These are phyloP conservation scores for Amphiprion percula DNA, from an alignment of 2,113 vertebrate genomes.

Conservation along the genomic window DNA sequence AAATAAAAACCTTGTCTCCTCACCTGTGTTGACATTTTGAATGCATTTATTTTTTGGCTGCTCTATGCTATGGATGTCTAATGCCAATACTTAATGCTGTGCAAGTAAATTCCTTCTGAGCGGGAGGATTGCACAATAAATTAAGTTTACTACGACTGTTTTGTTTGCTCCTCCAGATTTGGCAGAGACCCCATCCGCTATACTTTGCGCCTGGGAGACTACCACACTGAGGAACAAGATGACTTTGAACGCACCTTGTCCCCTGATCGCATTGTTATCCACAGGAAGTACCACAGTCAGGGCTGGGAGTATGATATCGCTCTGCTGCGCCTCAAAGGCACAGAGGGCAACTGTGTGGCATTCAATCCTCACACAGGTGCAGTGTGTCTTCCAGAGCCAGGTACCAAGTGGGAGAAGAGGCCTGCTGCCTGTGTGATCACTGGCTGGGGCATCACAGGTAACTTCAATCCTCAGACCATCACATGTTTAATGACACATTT, in stretches of 20 bases:
- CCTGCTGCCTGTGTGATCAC: conserved; percentile 88
- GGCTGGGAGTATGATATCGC: conserved; percentile 91
- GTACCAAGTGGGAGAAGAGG: conserved; percentile 67
- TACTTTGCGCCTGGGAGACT: conserved; percentile 87
- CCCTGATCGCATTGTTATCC: conserved; percentile 85
- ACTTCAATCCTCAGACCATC: neutral
- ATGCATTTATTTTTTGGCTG: no score
- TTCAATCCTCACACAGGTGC: conserved; percentile 88
- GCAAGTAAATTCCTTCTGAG: no score
- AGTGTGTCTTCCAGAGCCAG: conserved; percentile 84
- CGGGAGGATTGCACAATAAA: no score
- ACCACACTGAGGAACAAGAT: conserved; percentile 89
- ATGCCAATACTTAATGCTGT: no score
- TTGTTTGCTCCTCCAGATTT: conserved; percentile 78
- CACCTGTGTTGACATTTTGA: no score
- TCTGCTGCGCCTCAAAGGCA: conserved; percentile 86
- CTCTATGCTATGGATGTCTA: no score
- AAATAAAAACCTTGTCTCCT: no score
- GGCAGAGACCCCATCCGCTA: conserved; percentile 87
- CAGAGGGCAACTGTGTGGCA: conserved; percentile 86
- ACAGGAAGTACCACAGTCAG: conserved; percentile 87
- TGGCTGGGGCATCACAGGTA: conserved; percentile 92
- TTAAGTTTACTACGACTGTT: neutral
- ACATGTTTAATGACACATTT: no score
- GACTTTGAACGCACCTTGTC: conserved; percentile 89